Base-by-base conservation (phyloP, 2,888 invertebrate genomes). In the Lamellibrachia columna region DNA sequence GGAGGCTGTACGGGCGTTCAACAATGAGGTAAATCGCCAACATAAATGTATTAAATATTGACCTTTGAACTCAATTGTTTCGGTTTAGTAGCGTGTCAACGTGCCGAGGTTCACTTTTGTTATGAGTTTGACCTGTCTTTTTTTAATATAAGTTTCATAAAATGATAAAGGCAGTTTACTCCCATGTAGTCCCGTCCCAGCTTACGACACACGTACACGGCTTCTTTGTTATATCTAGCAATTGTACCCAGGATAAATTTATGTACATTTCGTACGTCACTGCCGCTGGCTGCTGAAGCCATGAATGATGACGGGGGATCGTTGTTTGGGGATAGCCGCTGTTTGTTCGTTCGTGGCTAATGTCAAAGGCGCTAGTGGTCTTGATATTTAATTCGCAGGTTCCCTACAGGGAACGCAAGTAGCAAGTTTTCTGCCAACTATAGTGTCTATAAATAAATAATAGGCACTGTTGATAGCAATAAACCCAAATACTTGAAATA, bases 1-100 rank as follows among this genome's bases (percentile, higher is more conserved):
- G 98, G 98, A 98, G 95, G 98, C 98, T 95, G 98, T 98, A 92
- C 98, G 98, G 97, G 97, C 98, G 95, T 98, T 98, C 97, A 98
- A 98, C 97, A 97, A 98, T 97, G 98, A 98, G 98, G 98, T 98
- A 97, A 92, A 91, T 90, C 75, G 75, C 22, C 75, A 75, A 75
- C 75, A 75, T 75, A 75, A 22, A 75, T 11, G 22, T 75, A 15
- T 22, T 75, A 75, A 75, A 22, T 75, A 22, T 22, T 75, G 15
- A 75, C 15, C 75, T 22, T 55, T 75, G 75, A 75, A 4, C 75
- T 22, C 3, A 22, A 22, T 75, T 75, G 22, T 3, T 22, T 22
- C 22, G 75, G 6, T 22, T 22, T 6, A 75, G 75, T 15, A 15
- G 75, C 75, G 75, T n/a, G 75, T 22, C 75, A 75, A n/a, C 75